Base-by-base conservation (phyloP, 2,113 vertebrate genomes). In the Dasypus novemcinctus region DNA sequence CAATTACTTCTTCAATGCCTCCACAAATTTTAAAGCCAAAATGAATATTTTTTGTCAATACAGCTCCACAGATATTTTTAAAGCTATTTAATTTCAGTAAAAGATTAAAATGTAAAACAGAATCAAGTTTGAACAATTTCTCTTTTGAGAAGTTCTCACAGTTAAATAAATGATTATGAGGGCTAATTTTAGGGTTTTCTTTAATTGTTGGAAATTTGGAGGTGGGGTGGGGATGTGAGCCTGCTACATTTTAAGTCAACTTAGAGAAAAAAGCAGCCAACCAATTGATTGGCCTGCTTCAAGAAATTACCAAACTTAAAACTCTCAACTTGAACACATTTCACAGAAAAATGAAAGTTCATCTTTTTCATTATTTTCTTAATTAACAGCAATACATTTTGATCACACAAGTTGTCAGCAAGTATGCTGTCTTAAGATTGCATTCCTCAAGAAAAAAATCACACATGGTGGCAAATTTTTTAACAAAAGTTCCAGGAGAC, bases 361-460 rank as follows among this genome's bases (percentile, higher is more conserved):
- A 49, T 68, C 54, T 87, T 71, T 80, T 71, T 54, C 8, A 31
- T 66, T 81, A 78, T 59, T 57, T 33, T 21, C 17, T 84, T 82
- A 84, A 27, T 71, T n/a, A 93, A 82, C 23, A 91, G 18, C 69
- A 92, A 90, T 49, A 83, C 43, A 68, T 82, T 95, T 92, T 82
- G 79, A 93, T 90, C 75, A 78, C 38, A 94, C 54, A 61, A 83
- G 71, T 36, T 95, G 82, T 78, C 78, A 87, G 54, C 71, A 93
- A 75, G 92, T 71, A 69, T 31, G 25, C 72, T 80, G 80, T 89
- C 75, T 93, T 90, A 71, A 93, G 75, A 63, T 87, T 91, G 95
- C 81, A 96, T 31, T 92, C 93, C 57, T 81, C 84, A 43, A 93
- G 78, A 91, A 95, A 96, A 93, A 95, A 95, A 33, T 27, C 25